A percentile compares a stretch with the other conserved stretches of the same genome.
phyloP scores from a whole-genome alignment of 1,140 invertebrate genomes.

The Cydia strobilella region DNA sequence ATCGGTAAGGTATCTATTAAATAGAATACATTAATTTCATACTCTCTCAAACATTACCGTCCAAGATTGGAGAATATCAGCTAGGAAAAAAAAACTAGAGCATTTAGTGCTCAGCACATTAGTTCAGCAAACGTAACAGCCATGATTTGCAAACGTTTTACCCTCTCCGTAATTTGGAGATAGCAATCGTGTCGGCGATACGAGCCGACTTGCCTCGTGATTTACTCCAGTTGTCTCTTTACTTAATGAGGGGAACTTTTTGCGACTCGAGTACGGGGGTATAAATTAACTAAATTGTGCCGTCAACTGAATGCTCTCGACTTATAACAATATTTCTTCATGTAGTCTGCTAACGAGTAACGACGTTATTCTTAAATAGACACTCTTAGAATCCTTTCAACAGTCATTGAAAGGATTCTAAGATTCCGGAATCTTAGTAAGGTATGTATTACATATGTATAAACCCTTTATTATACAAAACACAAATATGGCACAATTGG shows the following conservation, averaged over 20 bases:
- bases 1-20: neutral
- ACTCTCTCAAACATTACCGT: neutral
- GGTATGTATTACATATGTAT: no score
- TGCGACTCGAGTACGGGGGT: constrained; percentile 47
- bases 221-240: constrained; percentile 67
- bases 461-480: no score
- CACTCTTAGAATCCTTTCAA: no score
- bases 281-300: constrained; percentile 68
- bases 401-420: no score
- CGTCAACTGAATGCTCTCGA: constrained; percentile 40
- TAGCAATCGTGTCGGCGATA: constrained; percentile 65
- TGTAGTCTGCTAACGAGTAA: neutral
- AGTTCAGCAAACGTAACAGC: constrained; percentile 41
- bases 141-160: constrained; percentile 51
- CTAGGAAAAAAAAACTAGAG: constrained; percentile 32
- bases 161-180: constrained; percentile 64
- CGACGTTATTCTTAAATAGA: neutral
- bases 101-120: neutral
- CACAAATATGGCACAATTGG: no score
- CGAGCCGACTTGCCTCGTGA: constrained; percentile 55
- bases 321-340: constrained; percentile 21
- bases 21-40: neutral
- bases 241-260: constrained; percentile 72
- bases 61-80: neutral
- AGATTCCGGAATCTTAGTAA: no score